phyloP scores from a whole-genome alignment of 2,113 vertebrate genomes.

The Anhinga rufa region DNA sequence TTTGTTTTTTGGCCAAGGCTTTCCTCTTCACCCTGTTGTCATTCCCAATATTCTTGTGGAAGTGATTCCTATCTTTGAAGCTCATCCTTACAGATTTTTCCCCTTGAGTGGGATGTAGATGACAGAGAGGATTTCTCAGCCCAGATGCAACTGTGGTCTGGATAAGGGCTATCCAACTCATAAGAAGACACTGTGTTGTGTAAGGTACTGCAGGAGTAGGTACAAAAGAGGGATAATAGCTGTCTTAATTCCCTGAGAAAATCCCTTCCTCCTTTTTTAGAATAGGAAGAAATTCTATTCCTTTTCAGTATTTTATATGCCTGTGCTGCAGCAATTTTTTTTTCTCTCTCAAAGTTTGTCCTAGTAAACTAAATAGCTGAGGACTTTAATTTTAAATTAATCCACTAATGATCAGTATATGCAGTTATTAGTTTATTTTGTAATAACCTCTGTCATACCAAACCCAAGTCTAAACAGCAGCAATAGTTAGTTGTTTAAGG shows the following conservation, averaged over 20 bases:
- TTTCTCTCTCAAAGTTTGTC: background rate
- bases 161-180: background rate
- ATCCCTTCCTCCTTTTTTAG: background rate
- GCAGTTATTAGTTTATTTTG: background rate
- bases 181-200: background rate
- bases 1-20: background rate
- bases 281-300: background rate
- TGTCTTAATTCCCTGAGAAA: background rate
- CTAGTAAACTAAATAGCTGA: background rate
- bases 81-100: background rate
- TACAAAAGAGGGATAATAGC: background rate
- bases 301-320: background rate
- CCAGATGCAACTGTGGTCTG: background rate
- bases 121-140: background rate
- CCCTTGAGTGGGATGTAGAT: background rate
- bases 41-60: background rate
- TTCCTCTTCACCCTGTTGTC: background rate
- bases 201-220: background rate
- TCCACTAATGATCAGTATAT: background rate
- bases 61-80: background rate
- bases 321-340: background rate
- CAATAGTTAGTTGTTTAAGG: background rate
- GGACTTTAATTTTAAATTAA: background rate
- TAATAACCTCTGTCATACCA: background rate
- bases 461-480: background rate